phyloP scores from a whole-genome alignment of 2,888 invertebrate species.

The Sesia bembeciformis region DNA sequence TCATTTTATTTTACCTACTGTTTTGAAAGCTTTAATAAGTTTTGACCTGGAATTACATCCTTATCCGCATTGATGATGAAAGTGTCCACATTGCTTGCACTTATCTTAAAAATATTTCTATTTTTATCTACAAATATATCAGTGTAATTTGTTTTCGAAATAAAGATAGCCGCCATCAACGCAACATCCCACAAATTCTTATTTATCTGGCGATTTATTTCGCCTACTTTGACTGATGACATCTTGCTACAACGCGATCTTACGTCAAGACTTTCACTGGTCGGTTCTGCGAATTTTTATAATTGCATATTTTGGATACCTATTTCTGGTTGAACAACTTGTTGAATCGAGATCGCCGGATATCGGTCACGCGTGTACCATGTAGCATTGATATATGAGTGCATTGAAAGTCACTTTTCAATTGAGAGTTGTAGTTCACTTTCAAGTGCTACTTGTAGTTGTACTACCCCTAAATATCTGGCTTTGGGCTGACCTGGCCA shows the following conservation, averaged over 20 bases:
- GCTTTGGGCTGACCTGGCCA: too few relatives aligned
- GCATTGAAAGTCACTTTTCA: neutral
- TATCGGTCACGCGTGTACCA: slow-evolving; percentile 14
- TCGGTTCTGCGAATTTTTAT: slow-evolving; percentile 33
- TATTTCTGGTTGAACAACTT: slow-evolving; percentile 12
- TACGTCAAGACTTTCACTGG: slow-evolving; percentile 45
- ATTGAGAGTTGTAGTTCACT: neutral
- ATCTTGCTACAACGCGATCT: slow-evolving; percentile 9
- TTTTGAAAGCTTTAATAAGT: too few relatives aligned
- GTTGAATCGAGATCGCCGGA: slow-evolving; percentile 15
- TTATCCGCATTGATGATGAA: too few relatives aligned
- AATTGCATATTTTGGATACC: slow-evolving; percentile 20
- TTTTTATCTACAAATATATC: neutral
- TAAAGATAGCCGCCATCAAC: neutral
- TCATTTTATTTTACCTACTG: too few relatives aligned
- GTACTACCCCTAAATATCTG: neutral
- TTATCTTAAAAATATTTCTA: too few relatives aligned
- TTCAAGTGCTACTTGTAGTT: neutral
- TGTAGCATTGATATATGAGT: neutral
- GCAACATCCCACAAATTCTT: neutral
- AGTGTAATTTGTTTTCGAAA: neutral
- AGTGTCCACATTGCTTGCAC: too few relatives aligned
- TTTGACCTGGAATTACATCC: too few relatives aligned
- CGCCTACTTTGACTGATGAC: slow-evolving; percentile 8
- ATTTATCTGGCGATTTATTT: too few relatives aligned